Conservation (phyloP, 2,797 vertebrate species). For the Premnoplex brunnescens region DNA sequence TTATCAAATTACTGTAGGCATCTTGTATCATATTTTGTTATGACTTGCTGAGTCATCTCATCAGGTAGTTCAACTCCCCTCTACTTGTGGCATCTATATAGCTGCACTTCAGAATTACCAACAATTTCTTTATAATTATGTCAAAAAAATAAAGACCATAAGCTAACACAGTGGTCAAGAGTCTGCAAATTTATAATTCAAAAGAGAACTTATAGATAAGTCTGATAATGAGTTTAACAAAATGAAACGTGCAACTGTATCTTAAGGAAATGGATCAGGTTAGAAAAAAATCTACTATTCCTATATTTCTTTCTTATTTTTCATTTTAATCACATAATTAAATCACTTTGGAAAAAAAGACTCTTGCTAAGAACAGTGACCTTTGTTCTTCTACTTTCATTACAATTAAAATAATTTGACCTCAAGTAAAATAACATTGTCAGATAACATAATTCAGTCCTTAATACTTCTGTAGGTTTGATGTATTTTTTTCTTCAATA, state of each 20-base stretch:
- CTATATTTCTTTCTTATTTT: not conserved
- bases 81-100: not conserved
- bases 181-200: not conserved
- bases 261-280: not conserved
- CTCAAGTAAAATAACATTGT: conserved; percentile 51
- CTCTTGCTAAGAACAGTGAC: not conserved
- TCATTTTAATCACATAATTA: conserved; percentile 6
- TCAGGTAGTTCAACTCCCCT: not conserved
- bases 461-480: conserved; percentile 42
- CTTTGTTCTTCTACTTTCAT: not conserved
- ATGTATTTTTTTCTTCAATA: conserved; percentile 42
- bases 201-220: not conserved
- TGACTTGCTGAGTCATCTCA: not conserved
- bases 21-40: not conserved
- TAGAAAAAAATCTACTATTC: not conserved
- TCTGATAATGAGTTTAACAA: not conserved
- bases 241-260: not conserved
- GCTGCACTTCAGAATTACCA: not conserved
- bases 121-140: not conserved
- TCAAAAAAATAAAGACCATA: not conserved
- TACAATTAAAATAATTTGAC: conserved; percentile 51
- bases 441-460: conserved; percentile 37
- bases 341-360: not conserved
- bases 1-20: not conserved
- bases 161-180: not conserved